Conservation (phyloP, 2,797 vertebrate species). For the Myiotriccus ornatus region DNA sequence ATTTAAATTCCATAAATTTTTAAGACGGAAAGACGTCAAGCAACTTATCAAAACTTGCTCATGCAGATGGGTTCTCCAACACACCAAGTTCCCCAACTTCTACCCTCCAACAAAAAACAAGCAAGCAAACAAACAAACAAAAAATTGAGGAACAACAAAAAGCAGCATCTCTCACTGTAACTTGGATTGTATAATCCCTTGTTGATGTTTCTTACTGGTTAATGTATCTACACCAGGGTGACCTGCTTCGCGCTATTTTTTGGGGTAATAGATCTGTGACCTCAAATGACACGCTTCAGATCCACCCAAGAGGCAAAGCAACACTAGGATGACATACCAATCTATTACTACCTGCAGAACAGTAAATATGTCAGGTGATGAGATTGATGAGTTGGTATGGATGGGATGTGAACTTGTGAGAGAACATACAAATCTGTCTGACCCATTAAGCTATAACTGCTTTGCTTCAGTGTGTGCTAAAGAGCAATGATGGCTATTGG, state of each 20-base stretch:
- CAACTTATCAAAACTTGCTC: not conserved
- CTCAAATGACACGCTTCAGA: not conserved
- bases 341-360: not conserved
- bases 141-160: not conserved
- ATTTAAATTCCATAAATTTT: not conserved
- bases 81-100: not conserved
- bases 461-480: not conserved
- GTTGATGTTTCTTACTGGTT: not conserved
- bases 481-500: not conserved
- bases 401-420: not conserved
- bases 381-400: not conserved
- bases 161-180: not conserved
- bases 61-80: not conserved
- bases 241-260: not conserved
- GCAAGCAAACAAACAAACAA: too few species aligned
- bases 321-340: not conserved
- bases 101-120: accelerated
- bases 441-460: not conserved
- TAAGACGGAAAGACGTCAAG: not conserved
- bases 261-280: not conserved
- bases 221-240: not conserved
- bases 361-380: not conserved
- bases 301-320: not conserved
- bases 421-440: not conserved
- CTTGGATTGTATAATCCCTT: not conserved